phyloP scores from a whole-genome alignment of 2,888 invertebrate species.

The Cryptus armator region DNA sequence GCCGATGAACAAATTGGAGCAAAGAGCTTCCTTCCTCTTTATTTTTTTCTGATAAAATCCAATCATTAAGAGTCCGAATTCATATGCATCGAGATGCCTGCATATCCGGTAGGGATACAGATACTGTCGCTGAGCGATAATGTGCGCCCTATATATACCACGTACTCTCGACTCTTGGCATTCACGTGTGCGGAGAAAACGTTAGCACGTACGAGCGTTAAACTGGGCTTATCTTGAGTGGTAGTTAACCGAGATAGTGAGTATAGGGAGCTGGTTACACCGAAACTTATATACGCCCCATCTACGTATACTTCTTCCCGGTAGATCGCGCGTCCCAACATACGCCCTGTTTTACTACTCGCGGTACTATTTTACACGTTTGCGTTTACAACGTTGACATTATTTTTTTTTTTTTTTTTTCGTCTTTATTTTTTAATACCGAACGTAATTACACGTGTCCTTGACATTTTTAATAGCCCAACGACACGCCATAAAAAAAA shows the following conservation, averaged over 20 bases:
- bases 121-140: slow-evolving; percentile 12
- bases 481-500: slow-evolving; percentile 2
- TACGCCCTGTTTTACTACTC: slow-evolving; percentile 12
- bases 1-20: background rate
- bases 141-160: background rate
- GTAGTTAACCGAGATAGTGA: slow-evolving; percentile 67
- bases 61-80: slow-evolving; percentile 17
- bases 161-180: slow-evolving; percentile 60
- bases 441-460: slow-evolving; percentile 23
- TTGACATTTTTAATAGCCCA: slow-evolving; percentile 43
- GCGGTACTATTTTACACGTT: slow-evolving; percentile 11
- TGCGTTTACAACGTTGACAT: slow-evolving; percentile 34
- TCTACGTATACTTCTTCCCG: slow-evolving; percentile 36
- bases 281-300: slow-evolving; percentile 51
- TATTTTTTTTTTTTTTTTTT: background rate
- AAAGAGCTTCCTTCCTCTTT: background rate
- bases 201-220: slow-evolving; percentile 67
- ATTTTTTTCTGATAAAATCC: slow-evolving; percentile 2
- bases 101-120: slow-evolving; percentile 1
- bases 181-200: slow-evolving; percentile 58
- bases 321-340: slow-evolving; percentile 13
- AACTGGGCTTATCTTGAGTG: slow-evolving; percentile 68
- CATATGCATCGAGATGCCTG: slow-evolving; percentile 14
- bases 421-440: slow-evolving; percentile 7
- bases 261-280: slow-evolving; percentile 56